Evolutionary conservation across 2,113 vertebrate genomes (phyloP), one percentile per base, ranked within the genome.

Genomic region (Eubucco bourcierii): DNA sequence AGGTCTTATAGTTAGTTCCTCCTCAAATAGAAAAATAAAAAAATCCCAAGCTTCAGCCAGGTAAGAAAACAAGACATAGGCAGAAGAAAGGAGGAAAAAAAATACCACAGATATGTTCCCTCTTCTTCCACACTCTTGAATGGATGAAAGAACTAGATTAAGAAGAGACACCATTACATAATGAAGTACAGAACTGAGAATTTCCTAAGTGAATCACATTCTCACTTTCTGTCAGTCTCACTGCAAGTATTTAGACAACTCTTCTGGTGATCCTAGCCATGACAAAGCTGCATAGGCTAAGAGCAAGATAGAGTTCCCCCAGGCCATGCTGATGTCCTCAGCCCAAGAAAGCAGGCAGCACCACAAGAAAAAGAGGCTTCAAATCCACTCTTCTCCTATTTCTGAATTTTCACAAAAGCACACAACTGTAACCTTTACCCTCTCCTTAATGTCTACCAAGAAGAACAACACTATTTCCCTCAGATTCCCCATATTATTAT

Each of bases 281-380:
- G 12, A 3, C 23, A 71, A 79, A 4, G 5, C 65, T 41, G 16
- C 68, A 67, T 24, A 28, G 0, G 0, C 25, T 41, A 64, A 53
- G 19, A 37, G n/a, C 73, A 46, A 0, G 4, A 46, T 18, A 19
- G 16, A 65, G 46, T n/a, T 72, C 33, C 58, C 52, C 31, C 66
- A 86, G 25, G 33, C 18, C 61, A 76, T 31, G 59, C n/a, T 92
- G 44, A 55, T 33, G 12, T 3, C 61, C 44, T 70, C 66, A 81
- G n/a, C 29, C 59, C 27, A 34, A 70, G 46, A 76, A 72, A 64
- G 41, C 10, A 66, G 13, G n/a, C 10, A 71, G 39, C 9, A 47
- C 31, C 17, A 7, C 5, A 34, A 67, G 15, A 12, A 70, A 83
- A 18, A 56, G 14, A 56, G 7, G 11, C 10, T 58, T 75, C 66